phyloP scores from a whole-genome alignment of 2,797 vertebrate genomes.

The Zalophus californianus region DNA sequence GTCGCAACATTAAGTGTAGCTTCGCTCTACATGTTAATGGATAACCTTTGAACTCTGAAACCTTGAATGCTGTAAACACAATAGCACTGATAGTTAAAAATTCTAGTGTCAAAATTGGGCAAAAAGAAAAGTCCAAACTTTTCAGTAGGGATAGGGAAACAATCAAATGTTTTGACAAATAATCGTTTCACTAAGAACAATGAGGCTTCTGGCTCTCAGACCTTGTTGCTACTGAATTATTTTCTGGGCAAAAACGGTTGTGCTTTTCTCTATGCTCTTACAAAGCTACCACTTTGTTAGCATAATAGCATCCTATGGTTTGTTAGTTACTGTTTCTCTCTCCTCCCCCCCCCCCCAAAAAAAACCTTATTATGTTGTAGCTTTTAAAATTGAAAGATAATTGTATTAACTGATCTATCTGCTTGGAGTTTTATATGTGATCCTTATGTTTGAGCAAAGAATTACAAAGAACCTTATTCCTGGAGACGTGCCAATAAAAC shows the following conservation, averaged over 20 bases:
- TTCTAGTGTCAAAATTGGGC: conserved; percentile 62
- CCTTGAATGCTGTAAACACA: conserved; percentile 74
- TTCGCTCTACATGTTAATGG: conserved; percentile 77
- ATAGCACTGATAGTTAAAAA: conserved; percentile 65
- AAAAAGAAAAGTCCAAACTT: conserved; percentile 66
- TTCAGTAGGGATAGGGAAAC: conserved; percentile 29
- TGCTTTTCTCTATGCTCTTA: not conserved
- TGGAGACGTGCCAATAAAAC: conserved; percentile 75
- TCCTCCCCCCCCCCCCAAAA: not conserved
- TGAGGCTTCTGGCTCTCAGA: conserved; percentile 41
- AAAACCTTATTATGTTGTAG: not conserved
- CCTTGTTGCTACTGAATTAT: conserved; percentile 64
- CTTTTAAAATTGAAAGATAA: conserved; percentile 71
- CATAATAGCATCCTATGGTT: conserved; percentile 53
- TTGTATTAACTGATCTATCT: conserved; percentile 12
- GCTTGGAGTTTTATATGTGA: conserved; percentile 56
- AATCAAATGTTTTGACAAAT: conserved; percentile 78
- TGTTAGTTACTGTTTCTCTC: conserved; percentile 52
- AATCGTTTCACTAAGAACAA: conserved; percentile 68
- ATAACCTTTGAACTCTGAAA: conserved; percentile 82
- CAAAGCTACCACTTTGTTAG: conserved; percentile 59
- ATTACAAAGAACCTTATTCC: conserved; percentile 80
- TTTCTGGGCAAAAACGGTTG: conserved; percentile 37
- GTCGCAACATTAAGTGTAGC: conserved; percentile 14
- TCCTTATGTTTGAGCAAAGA: conserved; percentile 66